These are phyloP conservation scores for Xiphorhynchus elegans DNA, from an alignment of 2,113 vertebrate species.

Conservation along the genomic window DNA sequence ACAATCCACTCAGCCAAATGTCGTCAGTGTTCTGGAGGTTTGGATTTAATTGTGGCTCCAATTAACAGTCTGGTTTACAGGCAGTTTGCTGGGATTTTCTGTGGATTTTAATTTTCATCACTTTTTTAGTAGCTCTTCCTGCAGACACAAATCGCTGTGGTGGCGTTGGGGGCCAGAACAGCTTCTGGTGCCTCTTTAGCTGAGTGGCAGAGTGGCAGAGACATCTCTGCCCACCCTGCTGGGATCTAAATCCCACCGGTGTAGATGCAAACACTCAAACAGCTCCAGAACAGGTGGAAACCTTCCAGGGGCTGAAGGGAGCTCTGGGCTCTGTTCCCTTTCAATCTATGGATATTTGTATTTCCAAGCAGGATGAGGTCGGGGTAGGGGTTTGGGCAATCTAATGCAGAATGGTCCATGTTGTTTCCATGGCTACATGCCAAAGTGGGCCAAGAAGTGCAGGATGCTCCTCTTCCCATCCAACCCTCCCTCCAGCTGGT, in stretches of 20 bases:
- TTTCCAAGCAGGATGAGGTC: not conserved
- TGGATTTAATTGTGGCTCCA: conserved; percentile 46
- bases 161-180: not conserved
- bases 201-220: not conserved
- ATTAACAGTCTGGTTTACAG: conserved; percentile 24
- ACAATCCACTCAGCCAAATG: conserved; percentile 53
- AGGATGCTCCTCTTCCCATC: not conserved
- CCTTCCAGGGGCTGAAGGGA: not conserved
- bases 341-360: not conserved
- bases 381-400: too few species aligned
- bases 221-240: not conserved
- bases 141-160: not conserved
- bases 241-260: not conserved
- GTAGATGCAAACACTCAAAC: fast-evolving
- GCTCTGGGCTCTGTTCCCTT: not conserved
- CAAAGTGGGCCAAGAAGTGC: not conserved
- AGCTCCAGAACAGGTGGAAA: not conserved
- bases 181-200: not conserved
- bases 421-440: not conserved
- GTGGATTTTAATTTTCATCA: not conserved
- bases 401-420: fast-evolving
- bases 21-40: conserved; percentile 14
- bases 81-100: not conserved
- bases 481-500: not conserved
- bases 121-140: not conserved